Evolutionary conservation across 1,140 invertebrate species (phyloP).

Genomic region (Leptonema lineaticorne): DNA sequence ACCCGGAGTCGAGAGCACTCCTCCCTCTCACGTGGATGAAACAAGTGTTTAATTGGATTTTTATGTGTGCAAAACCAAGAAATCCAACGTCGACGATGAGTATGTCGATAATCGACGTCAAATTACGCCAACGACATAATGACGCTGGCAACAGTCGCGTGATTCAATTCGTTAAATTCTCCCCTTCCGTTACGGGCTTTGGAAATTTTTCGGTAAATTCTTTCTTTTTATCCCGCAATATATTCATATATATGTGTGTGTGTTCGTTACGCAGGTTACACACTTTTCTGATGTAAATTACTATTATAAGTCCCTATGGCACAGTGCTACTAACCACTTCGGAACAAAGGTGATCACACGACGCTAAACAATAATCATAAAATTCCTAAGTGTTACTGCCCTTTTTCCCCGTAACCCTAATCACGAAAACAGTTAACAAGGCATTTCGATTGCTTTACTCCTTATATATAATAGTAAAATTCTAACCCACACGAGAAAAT

Average conservation of each 20-base stretch:
- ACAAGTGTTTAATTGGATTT: slow-evolving; percentile 33
- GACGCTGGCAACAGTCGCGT: not conserved
- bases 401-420: slow-evolving; percentile 28
- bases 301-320: slow-evolving; percentile 22
- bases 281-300: slow-evolving; percentile 31
- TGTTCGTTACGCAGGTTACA: slow-evolving; percentile 4
- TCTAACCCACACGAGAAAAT: not conserved
- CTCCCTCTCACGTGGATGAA: not conserved
- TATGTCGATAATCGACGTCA: not conserved
- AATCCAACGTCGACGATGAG: not conserved
- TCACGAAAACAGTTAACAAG: slow-evolving; percentile 29
- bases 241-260: not conserved
- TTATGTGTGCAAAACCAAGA: slow-evolving; percentile 16
- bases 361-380: slow-evolving; percentile 32
- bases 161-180: not conserved
- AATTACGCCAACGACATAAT: slow-evolving; percentile 7
- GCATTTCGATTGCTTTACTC: slow-evolving; percentile 31
- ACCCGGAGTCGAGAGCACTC: slow-evolving; percentile 15
- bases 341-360: slow-evolving; percentile 30
- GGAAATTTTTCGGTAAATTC: not conserved
- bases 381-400: slow-evolving; percentile 26
- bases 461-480: slow-evolving; percentile 25
- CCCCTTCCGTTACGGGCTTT: not conserved
- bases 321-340: slow-evolving; percentile 27
- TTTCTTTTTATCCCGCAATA: not conserved